Evolutionary conservation across 2,113 vertebrate species (phyloP), one percentile per base, ranked within the genome.

Genomic region (Asarcornis scutulata): DNA sequence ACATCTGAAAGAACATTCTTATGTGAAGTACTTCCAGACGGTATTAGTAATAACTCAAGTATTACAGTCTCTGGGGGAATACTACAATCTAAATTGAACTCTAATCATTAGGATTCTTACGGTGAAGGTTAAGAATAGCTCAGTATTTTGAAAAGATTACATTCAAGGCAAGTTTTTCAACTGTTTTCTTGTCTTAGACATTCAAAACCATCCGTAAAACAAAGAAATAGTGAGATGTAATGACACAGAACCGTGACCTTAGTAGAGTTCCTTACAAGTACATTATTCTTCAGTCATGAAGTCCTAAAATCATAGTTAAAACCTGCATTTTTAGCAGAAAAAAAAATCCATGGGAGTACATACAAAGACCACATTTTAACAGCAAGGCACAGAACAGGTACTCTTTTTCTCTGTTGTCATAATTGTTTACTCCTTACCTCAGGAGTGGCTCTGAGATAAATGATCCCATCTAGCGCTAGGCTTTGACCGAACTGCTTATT

Each of bases 401-500:
- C 23, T 66, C 3, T 2, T 4, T 32, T 21, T 76, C 7, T 20
- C 31, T 15, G 27, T 0, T 0, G 1, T 25, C 60, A n/a, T 10
- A 15, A 50, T 4, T 23, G 79, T 38, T 23, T 48, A 12, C 17
- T 32, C 71, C 94, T 96, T 96, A 99, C 99, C 98, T 99, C 98
- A 4, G 99, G 99, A 75, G 97, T 94, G 23, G 99, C 99, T 97
- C 98, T 97, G 82, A 99, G 99, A 97, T 99, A 99, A 97, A 99
- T 98, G 90, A 99, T 99, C 50, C 99, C 99, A 76, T 99, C 99
- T 79, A 99, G 96, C 10, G 97, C 95, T 27, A 99, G 98, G 88
- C 98, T 98, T 29, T 98, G 98, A 52, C 98, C 98, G 93, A 99
- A 99, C 84, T 99, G 98, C 60, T 94, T 96, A 94, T 99, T 99